phyloP scores from a whole-genome alignment of 2,888 invertebrate species.

The Leucoma salicis region DNA sequence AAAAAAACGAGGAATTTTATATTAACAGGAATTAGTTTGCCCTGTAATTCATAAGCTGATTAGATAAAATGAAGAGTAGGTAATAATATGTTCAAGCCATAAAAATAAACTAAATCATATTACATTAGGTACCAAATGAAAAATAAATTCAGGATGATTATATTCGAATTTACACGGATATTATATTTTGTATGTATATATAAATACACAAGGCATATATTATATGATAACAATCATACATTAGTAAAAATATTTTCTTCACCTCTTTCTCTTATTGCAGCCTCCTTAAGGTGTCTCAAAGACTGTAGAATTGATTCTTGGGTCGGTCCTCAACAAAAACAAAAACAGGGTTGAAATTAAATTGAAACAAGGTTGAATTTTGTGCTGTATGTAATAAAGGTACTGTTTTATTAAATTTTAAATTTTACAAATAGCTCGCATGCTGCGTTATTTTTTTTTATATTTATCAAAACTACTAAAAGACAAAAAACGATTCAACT shows the following conservation, averaged over 20 bases:
- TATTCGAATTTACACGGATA: slow-evolving; percentile 3
- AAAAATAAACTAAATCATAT: not conserved
- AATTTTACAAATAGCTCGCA: slow-evolving; percentile 26
- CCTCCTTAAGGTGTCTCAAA: slow-evolving; percentile 66
- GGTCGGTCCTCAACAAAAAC: slow-evolving; percentile 61
- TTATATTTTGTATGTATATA: slow-evolving; percentile 7
- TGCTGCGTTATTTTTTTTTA: slow-evolving; percentile 24
- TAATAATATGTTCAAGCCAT: not conserved
- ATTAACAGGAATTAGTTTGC: too few species aligned
- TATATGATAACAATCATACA: slow-evolving; percentile 40
- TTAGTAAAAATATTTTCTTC: slow-evolving; percentile 47
- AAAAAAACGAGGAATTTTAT: too few species aligned
- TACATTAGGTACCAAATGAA: slow-evolving; percentile 2
- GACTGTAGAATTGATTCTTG: slow-evolving; percentile 65
- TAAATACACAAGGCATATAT: slow-evolving; percentile 15
- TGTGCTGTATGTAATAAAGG: slow-evolving; percentile 39
- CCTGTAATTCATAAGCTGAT: too few species aligned
- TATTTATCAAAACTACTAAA: slow-evolving; percentile 20
- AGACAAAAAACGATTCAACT: slow-evolving; percentile 1
- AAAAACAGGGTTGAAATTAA: slow-evolving; percentile 54
- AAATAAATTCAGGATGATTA: slow-evolving; percentile 8
- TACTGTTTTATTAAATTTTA: slow-evolving; percentile 23
- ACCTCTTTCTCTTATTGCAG: slow-evolving; percentile 62
- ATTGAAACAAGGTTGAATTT: slow-evolving; percentile 32
- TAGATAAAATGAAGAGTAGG: too few species aligned